Evolutionary conservation across 2,797 vertebrate species (phyloP), one percentile per base, ranked within the genome.

Genomic region (Hapalemur alaotrensis): DNA sequence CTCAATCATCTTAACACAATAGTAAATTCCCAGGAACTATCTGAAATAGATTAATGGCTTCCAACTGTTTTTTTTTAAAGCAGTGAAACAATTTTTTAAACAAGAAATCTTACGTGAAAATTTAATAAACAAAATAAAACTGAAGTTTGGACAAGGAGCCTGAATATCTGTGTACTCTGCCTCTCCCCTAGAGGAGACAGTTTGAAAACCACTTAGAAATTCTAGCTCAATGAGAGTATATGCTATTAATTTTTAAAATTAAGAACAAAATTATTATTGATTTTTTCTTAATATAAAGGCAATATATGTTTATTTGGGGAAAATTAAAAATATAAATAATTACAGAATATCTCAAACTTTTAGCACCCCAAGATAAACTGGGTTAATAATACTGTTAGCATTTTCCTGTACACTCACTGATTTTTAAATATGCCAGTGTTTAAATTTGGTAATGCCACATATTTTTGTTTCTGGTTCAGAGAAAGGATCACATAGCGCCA

Each of bases 401-500:
- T 88, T 92, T 88, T 93, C 25, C 50, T 85, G 20, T 65, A 22
- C 80, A 78, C 48, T 54, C 52, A 79, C n/a, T 69, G 41, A 48
- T 89, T 86, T 92, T 82, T 85, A 97, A 84, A 41, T 91, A 89
- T 43, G 35, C 10, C 35, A 72, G 11, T 46, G 52, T 93, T 89
- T 95, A 89, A 92, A 85, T 76, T 52, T 81, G 65, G 18, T 72
- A 76, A 93, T 43, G 17, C n/a, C n/a, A 46, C 38, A 13, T 25
- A 30, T 63, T 91, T 95, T 95, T 93, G n/a, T 91, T 95, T 96
- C 87, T 81, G 89, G 23, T 65, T 93, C 67, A 48, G 69, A 73
- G 67, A 72, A 91, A 82, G 69, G 72, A 94, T 73, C 59, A 50
- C 4, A 32, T 22, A 7, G 1, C 25, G 2, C 75, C 59, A 82